Evolutionary conservation across 2,888 invertebrate genomes (phyloP).

Genomic region (Blomia tropicalis): DNA sequence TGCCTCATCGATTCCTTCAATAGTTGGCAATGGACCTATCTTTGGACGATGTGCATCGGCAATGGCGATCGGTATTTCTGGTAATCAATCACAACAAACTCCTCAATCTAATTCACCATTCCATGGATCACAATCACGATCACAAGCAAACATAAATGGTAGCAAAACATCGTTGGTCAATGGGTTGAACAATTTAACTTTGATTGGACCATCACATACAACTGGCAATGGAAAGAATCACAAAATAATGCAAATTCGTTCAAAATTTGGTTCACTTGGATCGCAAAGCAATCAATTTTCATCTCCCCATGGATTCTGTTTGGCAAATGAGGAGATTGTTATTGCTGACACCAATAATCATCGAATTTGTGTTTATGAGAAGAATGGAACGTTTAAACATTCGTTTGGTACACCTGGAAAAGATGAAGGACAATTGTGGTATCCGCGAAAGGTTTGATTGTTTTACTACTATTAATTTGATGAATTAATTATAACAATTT

Average conservation of each 20-base stretch:
- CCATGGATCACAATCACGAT: not conserved
- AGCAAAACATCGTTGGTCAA: not conserved
- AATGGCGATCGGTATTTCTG: slow-evolving; percentile 3
- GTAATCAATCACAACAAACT: not conserved
- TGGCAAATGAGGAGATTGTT: slow-evolving; percentile 28
- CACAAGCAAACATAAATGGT: slow-evolving; percentile 35
- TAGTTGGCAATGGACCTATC: slow-evolving; percentile 33
- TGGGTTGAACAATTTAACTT: not conserved
- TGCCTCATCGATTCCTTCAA: slow-evolving; percentile 36
- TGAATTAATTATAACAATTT: not conserved
- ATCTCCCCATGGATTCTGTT: slow-evolving; percentile 88
- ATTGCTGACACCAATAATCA: slow-evolving; percentile 40
- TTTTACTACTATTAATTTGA: not conserved
- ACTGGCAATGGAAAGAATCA: slow-evolving; percentile 14
- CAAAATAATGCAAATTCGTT: slow-evolving; percentile 41
- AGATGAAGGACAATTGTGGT: slow-evolving; percentile 92
- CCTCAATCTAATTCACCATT: not conserved
- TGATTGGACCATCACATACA: not conserved
- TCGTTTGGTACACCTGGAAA: slow-evolving; percentile 88
- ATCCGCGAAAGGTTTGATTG: slow-evolving; percentile 70
- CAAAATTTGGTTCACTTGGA: slow-evolving; percentile 84
- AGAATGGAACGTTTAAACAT: slow-evolving; percentile 76
- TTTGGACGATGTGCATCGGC: slow-evolving; percentile 12
- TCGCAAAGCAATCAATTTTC: slow-evolving; percentile 85
- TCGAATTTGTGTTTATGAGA: slow-evolving; percentile 78